Evolutionary conservation across 2,113 vertebrate genomes (phyloP), one percentile per base, ranked within the genome.

Genomic region (Oenanthe melanoleuca): DNA sequence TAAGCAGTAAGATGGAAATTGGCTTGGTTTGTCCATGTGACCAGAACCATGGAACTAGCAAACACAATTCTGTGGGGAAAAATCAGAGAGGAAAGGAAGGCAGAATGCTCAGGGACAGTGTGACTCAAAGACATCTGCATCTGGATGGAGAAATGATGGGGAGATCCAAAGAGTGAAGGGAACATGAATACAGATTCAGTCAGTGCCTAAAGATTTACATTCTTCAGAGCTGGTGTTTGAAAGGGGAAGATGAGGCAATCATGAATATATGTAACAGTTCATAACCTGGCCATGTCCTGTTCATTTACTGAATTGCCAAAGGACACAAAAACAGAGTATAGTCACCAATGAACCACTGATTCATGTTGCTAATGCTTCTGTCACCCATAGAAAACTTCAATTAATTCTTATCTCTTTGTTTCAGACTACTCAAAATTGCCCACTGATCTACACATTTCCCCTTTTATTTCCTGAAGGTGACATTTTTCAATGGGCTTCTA

Each of bases 1-100:
- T 61, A 93, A 96, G 79, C 59, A 93, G 12, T 72, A 83, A 79
- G 92, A 95, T n/a, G 47, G 90, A 91, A 95, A 88, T 23, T 89
- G 85, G 73, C 37, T 65, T 79, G 66, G 52, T 87, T 82, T 87
- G 86, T 88, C 64, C 80, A 55, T 42, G 66, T 91, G 92, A 80
- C 50, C 57, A 94, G 73, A 93, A 61, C 40, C 96, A 69, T 29
- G 50, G 79, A 60, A 72, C n/a, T 42, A 79, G 59, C 61, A 81
- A 94, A 86, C 28, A 87, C n/a, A 28, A n/a, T 80, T 95, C 89
- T 82, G 24, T 4, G 26, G 80, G 89, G 93, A 82, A 95, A 84
- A 95, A 89, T 50, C 15, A 16, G 71, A 88, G 28, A 69, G 61
- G 87, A 92, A 91, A 91, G 81, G 60, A 81, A 82, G 14, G 42